Conservation (phyloP, 2,888 invertebrate species). For the Pollenia angustigena region DNA sequence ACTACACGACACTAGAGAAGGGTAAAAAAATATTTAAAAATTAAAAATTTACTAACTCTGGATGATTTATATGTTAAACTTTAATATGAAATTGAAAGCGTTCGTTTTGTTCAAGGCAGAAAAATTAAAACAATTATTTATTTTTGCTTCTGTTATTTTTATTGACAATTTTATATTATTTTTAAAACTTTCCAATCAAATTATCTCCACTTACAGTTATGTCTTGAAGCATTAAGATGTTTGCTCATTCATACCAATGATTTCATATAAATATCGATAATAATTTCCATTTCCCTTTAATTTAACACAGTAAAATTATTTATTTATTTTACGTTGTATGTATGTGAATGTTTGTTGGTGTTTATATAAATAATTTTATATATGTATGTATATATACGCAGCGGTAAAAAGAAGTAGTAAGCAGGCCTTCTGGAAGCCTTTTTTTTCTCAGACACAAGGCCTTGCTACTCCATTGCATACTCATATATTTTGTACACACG, state of each 20-base stretch:
- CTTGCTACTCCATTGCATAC: too few relatives aligned
- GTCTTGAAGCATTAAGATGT: neutral
- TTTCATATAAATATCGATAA: slow-evolving; percentile 50
- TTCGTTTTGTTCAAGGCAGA: neutral
- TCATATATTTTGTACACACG: too few relatives aligned
- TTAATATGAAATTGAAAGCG: neutral
- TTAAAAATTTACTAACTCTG: too few relatives aligned
- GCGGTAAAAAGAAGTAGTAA: too few relatives aligned
- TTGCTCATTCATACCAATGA: slow-evolving; percentile 44
- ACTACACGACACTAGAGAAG: neutral
- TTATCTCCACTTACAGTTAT: neutral
- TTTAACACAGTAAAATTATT: slow-evolving; percentile 34
- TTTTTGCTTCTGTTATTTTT: neutral
- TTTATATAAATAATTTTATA: neutral
- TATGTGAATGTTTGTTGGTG: too few relatives aligned
- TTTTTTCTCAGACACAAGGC: too few relatives aligned
- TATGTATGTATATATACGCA: neutral
- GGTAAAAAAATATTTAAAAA: neutral
- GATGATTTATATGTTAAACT: neutral
- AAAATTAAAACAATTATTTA: slow-evolving; percentile 16
- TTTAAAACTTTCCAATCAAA: slow-evolving; percentile 26
- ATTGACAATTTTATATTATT: neutral
- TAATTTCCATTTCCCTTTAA: slow-evolving; percentile 45
- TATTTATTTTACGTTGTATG: neutral
- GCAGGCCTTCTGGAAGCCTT: too few relatives aligned